Percentiles rank a stretch among this genome's conserved stretches.
Evolutionary conservation across 1,140 invertebrate species (phyloP).

Genomic region (Dermatophagoides farinae): DNA sequence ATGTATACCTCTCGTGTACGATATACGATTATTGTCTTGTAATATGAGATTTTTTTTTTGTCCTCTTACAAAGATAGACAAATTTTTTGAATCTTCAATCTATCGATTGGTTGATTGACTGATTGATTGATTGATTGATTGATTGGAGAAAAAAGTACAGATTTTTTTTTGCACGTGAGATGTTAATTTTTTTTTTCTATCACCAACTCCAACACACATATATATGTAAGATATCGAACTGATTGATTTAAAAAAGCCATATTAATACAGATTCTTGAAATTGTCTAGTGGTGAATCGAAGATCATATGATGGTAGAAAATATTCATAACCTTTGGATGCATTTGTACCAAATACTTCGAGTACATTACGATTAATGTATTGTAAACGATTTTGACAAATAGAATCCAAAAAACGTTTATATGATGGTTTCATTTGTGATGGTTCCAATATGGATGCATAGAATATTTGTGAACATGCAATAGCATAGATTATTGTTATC

Average conservation of each 20-base stretch:
- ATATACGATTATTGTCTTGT: no score
- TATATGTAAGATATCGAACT: no score
- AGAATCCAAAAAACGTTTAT: constrained; percentile 55
- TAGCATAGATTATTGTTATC: constrained; percentile 45
- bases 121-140: no score
- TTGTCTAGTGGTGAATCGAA: constrained; percentile 16
- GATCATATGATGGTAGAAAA: constrained; percentile 17
- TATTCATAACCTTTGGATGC: constrained; percentile 18
- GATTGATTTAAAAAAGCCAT: constrained; percentile 17
- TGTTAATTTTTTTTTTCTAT: no score
- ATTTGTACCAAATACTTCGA: constrained; percentile 21
- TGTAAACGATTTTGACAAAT: constrained; percentile 44
- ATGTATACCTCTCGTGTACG: no score
- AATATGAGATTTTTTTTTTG: no score
- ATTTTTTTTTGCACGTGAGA: no score
- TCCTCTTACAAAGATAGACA: no score
- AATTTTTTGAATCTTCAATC: no score
- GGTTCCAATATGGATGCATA: constrained; percentile 54
- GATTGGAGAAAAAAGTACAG: no score
- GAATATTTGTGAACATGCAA: constrained; percentile 55
- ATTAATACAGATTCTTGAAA: constrained; percentile 20
- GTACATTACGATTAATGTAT: constrained; percentile 19
- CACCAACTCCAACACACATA: no score
- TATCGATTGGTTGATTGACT: no score
- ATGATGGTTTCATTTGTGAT: constrained; percentile 50